Percentiles rank a stretch among this genome's conserved stretches.
These are phyloP conservation scores for Cacatua alba DNA, from an alignment of 2,113 vertebrate species.

Conservation along the genomic window DNA sequence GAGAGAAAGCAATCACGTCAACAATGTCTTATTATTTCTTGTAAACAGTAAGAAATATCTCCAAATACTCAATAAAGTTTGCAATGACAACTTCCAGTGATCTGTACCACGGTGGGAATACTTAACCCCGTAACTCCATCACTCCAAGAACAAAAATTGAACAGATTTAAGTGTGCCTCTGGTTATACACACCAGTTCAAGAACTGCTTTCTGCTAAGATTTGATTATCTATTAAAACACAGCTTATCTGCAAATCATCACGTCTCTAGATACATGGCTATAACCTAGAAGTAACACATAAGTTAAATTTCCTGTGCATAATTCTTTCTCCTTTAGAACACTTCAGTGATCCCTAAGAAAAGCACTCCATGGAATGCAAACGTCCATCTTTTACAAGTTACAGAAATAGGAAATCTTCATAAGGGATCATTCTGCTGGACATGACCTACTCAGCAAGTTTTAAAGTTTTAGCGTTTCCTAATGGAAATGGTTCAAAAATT, in stretches of 20 bases:
- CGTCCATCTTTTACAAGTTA: neutral
- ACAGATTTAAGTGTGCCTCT: neutral
- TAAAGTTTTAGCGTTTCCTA: neutral
- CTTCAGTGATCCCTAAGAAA: conserved; percentile 66
- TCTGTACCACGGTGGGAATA: fast-evolving
- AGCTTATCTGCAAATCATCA: neutral
- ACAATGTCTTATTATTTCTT: neutral
- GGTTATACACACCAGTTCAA: neutral
- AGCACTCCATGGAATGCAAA: neutral
- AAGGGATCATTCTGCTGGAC: neutral
- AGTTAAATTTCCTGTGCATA: neutral
- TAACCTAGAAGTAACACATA: neutral
- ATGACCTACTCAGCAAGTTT: neutral
- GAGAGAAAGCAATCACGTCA: neutral
- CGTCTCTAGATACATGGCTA: neutral
- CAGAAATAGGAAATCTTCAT: neutral
- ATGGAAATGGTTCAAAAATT: neutral
- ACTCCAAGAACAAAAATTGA: neutral
- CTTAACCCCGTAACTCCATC: neutral
- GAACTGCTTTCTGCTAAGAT: neutral
- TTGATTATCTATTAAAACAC: neutral
- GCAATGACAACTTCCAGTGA: neutral
- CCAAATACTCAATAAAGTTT: neutral
- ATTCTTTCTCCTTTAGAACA: conserved; percentile 60
- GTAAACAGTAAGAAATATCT: neutral